Evolutionary conservation across 2,113 vertebrate species (phyloP), one percentile per base, ranked within the genome.

Genomic region (Ploceus nigricollis): DNA sequence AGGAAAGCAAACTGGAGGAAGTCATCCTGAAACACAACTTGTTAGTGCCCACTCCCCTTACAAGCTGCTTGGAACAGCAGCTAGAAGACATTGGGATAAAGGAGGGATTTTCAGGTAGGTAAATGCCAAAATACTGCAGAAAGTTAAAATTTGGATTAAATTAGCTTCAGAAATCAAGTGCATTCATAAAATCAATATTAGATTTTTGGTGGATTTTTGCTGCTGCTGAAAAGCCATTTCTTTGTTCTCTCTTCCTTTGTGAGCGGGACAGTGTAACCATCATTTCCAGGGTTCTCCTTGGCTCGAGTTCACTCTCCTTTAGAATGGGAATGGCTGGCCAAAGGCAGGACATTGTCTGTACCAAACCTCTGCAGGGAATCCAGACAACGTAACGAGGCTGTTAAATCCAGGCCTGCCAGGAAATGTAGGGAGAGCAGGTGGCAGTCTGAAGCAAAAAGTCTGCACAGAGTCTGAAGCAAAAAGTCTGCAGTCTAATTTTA

Each of bases 211-310:
- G 39, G 51, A 21, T 19, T 78, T 83, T 54, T 93, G 39, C 10
- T 40, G 45, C 54, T 93, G 61, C 50, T 30, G 30, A 15, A 65
- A 54, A 88, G 51, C 13, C 14, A 20, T 18, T 80, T 75, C 37
- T 61, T 60, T 66, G 27, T 35, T n/a, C 31, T 40, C 31, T 69
- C 50, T 35, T 15, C 7, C 45, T 53, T 9, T 37, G 69, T 45
- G 48, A 56, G 7, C 0, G 0, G 35, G 19, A 68, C 11, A 69
- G 22, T 2, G 5, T 3, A 54, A 48, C 31, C 7, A 6, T 13
- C 45, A 20, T 31, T 65, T 79, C 28, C 57, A 54, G 37, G 10
- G 13, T 11, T 65, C 44, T 50, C 51, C 37, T 50, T 51, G 53
- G 40, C 80, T 78, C 2, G 1, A 54, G 39, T 42, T 54, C 4